Conservation (phyloP, 2,888 invertebrate species). For the Philereme vetulata region DNA sequence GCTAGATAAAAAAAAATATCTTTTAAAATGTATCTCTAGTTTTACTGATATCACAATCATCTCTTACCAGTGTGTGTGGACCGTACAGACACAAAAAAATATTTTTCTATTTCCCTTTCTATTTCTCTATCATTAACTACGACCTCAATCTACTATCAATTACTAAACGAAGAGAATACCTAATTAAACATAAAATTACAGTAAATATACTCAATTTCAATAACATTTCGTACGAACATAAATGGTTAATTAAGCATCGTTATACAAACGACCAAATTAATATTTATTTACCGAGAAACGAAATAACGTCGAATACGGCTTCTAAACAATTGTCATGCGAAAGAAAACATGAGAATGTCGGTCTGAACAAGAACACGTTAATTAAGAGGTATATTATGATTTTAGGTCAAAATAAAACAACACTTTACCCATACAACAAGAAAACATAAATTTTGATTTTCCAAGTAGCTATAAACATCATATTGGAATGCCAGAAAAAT, state of each 20-base stretch:
- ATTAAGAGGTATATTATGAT: neutral
- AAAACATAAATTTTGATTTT: conserved; percentile 20
- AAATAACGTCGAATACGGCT: conserved; percentile 6
- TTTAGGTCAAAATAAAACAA: conserved; percentile 12
- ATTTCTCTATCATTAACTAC: too few relatives aligned
- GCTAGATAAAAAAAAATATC: too few relatives aligned
- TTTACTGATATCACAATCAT: too few relatives aligned
- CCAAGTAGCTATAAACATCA: conserved; percentile 20
- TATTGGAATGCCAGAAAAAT: conserved; percentile 17
- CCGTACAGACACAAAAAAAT: too few relatives aligned
- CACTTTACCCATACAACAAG: conserved; percentile 20
- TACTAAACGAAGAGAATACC: conserved; percentile 1
- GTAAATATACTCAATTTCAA: too few relatives aligned
- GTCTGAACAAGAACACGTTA: neutral
- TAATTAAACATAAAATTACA: conserved; percentile 9
- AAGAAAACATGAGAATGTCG: conserved; percentile 7
- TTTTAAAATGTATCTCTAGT: too few relatives aligned
- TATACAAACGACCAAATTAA: conserved; percentile 28
- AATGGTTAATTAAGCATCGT: conserved; percentile 22
- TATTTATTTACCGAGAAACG: conserved; percentile 23
- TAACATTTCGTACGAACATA: conserved; percentile 6
- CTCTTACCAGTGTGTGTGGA: too few relatives aligned
- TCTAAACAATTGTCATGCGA: conserved; percentile 5
- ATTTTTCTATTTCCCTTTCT: too few relatives aligned
- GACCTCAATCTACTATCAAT: neutral